These are phyloP conservation scores for Tridacna crocea DNA, from an alignment of 2,888 invertebrate species.

Conservation along the genomic window DNA sequence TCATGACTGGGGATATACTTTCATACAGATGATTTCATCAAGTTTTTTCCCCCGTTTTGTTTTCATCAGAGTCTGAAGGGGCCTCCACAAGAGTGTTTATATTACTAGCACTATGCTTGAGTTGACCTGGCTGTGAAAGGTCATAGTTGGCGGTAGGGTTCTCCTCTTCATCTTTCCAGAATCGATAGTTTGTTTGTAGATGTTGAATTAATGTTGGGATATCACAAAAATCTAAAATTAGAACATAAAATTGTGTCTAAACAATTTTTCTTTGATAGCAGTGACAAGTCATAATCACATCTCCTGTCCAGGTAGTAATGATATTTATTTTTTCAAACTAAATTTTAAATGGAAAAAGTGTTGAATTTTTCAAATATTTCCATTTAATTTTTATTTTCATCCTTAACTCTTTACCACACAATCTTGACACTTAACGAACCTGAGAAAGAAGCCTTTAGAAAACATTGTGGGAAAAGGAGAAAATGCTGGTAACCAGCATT, in stretches of 20 bases:
- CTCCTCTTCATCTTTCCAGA: conserved; percentile 91
- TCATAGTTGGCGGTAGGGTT: conserved; percentile 52
- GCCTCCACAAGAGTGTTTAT: conserved; percentile 23
- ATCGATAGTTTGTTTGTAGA: conserved; percentile 93
- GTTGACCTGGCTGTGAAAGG: conserved; percentile 31
- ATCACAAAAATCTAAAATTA: conserved; percentile 92
- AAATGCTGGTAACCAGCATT: no score
- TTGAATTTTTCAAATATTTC: no score
- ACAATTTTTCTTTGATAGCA: background rate
- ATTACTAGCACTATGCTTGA: conserved; percentile 3
- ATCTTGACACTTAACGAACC: no score
- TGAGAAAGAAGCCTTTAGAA: no score
- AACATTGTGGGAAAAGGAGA: no score
- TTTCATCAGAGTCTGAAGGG: conserved; percentile 25
- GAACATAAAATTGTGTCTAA: background rate
- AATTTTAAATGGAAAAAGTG: no score
- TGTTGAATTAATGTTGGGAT: conserved; percentile 95
- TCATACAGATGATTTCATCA: conserved; percentile 23
- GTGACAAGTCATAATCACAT: background rate
- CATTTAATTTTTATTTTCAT: no score
- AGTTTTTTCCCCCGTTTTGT: conserved; percentile 43
- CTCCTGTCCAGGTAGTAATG: background rate
- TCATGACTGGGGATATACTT: conserved; percentile 1
- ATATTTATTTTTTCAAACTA: background rate
- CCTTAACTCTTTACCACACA: no score